Conservation (phyloP, 2,888 invertebrate genomes). For the Latrodectus elegans region DNA sequence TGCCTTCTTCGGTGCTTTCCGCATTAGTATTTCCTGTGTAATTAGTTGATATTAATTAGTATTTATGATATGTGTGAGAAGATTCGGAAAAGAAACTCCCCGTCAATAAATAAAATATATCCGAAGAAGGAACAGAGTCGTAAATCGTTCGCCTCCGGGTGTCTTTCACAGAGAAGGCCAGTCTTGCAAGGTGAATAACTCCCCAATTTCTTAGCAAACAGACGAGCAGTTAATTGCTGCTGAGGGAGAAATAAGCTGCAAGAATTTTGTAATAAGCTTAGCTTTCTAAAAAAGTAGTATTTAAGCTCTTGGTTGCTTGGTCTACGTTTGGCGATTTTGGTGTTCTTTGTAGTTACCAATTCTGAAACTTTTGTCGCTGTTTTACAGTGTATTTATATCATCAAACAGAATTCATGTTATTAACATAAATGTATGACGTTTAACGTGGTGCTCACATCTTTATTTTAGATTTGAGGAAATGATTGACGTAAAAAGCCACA, state of each 20-base stretch:
- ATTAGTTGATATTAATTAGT: not conserved
- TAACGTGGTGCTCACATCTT: too few species aligned
- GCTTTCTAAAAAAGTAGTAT: not conserved
- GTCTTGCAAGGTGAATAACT: not conserved
- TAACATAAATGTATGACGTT: too few species aligned
- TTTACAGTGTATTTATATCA: too few species aligned
- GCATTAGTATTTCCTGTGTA: not conserved
- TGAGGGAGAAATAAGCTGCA: not conserved
- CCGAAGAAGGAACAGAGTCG: not conserved
- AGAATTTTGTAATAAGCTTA: not conserved
- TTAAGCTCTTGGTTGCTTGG: too few species aligned
- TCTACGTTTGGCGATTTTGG: too few species aligned
- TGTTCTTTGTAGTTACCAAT: too few species aligned
- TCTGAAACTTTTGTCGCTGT: too few species aligned
- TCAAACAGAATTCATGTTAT: too few species aligned
- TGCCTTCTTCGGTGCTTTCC: too few species aligned
- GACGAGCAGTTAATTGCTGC: not conserved
- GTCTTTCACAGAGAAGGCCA: not conserved
- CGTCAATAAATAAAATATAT: not conserved
- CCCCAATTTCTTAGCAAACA: not conserved
- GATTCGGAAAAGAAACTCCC: not conserved
- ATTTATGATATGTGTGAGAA: slow-evolving; percentile 3
- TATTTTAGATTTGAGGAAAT: too few species aligned
- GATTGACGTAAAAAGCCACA: too few species aligned
- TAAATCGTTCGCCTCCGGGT: not conserved